Conservation (phyloP, 2,888 invertebrate genomes). For the Clepsis dumicolana region DNA sequence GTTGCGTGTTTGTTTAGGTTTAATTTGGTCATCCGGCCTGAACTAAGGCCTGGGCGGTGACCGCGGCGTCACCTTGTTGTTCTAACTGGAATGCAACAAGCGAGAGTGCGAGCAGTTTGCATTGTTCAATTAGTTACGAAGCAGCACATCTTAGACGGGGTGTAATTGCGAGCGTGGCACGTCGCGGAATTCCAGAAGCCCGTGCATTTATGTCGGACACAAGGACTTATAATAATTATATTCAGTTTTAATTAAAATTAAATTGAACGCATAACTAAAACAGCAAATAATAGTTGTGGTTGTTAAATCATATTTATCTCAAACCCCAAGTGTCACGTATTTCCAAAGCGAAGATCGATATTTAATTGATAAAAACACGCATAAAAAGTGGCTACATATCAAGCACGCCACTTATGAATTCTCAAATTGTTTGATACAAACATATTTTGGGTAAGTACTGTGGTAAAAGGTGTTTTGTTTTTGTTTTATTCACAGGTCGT, state of each 20-base stretch:
- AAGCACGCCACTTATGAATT: no score
- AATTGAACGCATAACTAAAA: background rate
- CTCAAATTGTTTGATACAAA: no score
- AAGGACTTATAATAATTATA: background rate
- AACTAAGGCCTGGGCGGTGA: background rate
- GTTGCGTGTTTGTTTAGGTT: slow-evolving; percentile 7
- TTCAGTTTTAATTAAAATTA: background rate
- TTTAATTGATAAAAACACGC: background rate
- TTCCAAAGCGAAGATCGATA: background rate
- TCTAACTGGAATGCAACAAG: background rate
- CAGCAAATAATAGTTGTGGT: background rate
- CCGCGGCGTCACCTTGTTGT: background rate
- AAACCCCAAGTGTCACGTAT: background rate
- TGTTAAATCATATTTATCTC: background rate
- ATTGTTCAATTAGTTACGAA: background rate
- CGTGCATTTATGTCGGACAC: background rate
- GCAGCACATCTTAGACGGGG: background rate
- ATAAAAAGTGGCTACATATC: no score
- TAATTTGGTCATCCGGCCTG: background rate
- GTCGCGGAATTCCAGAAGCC: background rate
- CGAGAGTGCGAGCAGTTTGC: background rate
- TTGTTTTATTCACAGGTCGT: slow-evolving; percentile 19
- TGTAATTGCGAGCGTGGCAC: background rate
- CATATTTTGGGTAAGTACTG: no score
- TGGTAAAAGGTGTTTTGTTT: background rate